Percentiles rank a stretch among this genome's conserved stretches.
Conservation (phyloP, 2,113 vertebrate species). For the Gorsachius goisagi region DNA sequence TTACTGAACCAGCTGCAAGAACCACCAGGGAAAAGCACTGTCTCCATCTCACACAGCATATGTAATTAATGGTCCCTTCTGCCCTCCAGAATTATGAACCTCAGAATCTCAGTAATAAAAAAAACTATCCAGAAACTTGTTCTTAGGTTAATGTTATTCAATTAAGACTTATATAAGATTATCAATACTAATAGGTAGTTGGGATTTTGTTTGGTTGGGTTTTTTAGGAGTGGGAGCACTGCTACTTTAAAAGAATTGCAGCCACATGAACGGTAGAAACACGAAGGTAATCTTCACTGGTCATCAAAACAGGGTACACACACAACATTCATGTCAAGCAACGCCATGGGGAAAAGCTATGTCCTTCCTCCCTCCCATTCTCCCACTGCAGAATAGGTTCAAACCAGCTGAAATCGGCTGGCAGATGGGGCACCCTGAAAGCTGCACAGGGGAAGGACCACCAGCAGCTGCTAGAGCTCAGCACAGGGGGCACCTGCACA, state of each 20-base stretch:
- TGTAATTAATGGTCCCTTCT: neutral
- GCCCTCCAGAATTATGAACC: neutral
- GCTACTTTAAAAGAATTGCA: neutral
- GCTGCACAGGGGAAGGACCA: neutral
- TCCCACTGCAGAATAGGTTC: neutral
- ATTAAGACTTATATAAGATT: neutral
- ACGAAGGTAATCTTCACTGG: fast-evolving
- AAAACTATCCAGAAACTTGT: neutral
- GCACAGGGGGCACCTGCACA: fast-evolving
- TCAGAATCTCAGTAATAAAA: neutral
- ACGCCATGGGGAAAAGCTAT: fast-evolving
- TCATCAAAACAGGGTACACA: neutral
- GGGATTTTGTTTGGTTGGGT: neutral
- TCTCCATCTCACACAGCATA: neutral
- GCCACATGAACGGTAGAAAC: neutral
- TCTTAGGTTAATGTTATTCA: neutral
- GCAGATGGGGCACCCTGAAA: neutral
- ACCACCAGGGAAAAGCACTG: neutral
- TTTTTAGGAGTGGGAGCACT: neutral
- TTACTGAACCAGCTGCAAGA: neutral
- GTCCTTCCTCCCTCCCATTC: neutral
- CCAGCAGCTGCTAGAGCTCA: fast-evolving
- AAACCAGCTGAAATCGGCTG: neutral
- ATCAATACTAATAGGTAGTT: neutral
- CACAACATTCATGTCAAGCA: neutral